Evolutionary conservation across 1,140 invertebrate species (phyloP).

Genomic region (Schmidtea mediterranea): DNA sequence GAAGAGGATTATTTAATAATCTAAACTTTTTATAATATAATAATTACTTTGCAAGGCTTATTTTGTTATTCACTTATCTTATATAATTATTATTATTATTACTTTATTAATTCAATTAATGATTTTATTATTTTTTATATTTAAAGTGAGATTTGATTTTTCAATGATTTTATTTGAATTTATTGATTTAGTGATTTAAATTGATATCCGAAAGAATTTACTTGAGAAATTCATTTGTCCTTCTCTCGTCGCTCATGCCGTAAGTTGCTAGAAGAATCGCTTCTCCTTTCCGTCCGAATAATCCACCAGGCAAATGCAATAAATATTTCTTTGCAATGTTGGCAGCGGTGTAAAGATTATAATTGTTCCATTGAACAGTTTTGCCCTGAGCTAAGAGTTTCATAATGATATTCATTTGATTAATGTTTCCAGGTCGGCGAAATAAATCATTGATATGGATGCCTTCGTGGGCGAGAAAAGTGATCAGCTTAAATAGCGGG

Average conservation of each 20-base stretch:
- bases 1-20: too few relatives aligned
- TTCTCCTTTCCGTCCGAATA: constrained; percentile 67
- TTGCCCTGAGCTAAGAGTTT: constrained; percentile 66
- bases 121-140: too few relatives aligned
- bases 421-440: constrained; percentile 22
- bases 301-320: constrained; percentile 73
- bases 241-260: constrained; percentile 36
- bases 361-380: constrained; percentile 79
- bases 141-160: too few relatives aligned
- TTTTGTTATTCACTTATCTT: too few relatives aligned
- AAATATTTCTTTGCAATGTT: constrained; percentile 82
- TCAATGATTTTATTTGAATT: too few relatives aligned
- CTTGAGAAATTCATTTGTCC: constrained; percentile 40
- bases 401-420: constrained; percentile 67
- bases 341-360: constrained; percentile 86
- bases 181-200: too few relatives aligned
- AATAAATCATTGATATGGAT: constrained; percentile 22
- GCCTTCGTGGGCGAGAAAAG: constrained; percentile 24
- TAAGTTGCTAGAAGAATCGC: constrained; percentile 61
- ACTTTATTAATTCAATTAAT: constrained; percentile 2
- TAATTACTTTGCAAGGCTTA: too few relatives aligned
- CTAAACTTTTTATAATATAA: too few relatives aligned
- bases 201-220: too few relatives aligned
- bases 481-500: constrained; percentile 18
- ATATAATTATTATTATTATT: too few relatives aligned